A percentile compares a stretch with the other conserved stretches of the same genome.
phyloP scores from a whole-genome alignment of 2,888 invertebrate genomes.

The Cenopis cana region DNA sequence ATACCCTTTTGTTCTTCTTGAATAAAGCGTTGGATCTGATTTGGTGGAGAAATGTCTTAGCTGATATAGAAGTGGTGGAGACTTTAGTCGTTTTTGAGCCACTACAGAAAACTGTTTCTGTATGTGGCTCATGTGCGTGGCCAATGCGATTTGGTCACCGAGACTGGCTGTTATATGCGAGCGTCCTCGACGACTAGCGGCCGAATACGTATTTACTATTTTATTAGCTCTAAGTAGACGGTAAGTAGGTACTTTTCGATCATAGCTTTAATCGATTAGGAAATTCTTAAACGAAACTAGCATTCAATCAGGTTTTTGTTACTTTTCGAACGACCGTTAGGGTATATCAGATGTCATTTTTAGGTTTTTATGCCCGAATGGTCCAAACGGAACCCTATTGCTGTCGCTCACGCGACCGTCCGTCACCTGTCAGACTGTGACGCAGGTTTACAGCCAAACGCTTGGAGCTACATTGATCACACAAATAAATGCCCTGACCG shows the following conservation, averaged over 20 bases:
- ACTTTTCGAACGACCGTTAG: no score
- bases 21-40: not conserved
- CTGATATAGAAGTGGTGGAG: not conserved
- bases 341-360: no score
- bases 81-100: slow-evolving; percentile 7
- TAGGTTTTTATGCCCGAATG: no score
- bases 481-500: no score
- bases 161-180: slow-evolving; percentile 20
- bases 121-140: slow-evolving; percentile 24
- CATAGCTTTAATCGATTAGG: slow-evolving; percentile 6
- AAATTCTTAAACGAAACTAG: not conserved
- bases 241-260: slow-evolving; percentile 10
- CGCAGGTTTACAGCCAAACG: no score
- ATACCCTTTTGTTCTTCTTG: slow-evolving; percentile 8
- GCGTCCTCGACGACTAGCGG: slow-evolving; percentile 9
- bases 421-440: no score
- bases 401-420: no score
- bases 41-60: slow-evolving; percentile 10
- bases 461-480: no score
- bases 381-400: no score
- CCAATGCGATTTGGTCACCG: slow-evolving; percentile 28
- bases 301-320: no score
- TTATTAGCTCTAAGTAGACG: slow-evolving; percentile 3
- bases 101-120: slow-evolving; percentile 17
- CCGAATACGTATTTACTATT: slow-evolving; percentile 17